Conservation (phyloP, 2,113 vertebrate species). For the Tapirus terrestris region DNA sequence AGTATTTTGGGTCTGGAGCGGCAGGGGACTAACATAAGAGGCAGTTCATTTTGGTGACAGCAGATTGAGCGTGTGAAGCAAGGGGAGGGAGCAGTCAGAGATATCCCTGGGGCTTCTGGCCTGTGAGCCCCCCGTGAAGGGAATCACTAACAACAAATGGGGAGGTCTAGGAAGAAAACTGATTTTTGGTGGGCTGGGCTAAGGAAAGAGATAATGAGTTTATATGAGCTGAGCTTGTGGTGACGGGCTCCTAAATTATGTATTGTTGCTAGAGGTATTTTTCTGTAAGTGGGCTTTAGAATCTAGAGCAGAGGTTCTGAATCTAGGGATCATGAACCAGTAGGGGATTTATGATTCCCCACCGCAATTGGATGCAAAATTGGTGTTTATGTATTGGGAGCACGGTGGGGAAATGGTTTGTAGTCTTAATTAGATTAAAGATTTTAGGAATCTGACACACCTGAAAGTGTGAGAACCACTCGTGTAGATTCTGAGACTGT, state of each 20-base stretch:
- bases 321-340: not conserved
- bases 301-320: not conserved
- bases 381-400: not conserved
- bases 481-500: not conserved
- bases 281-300: not conserved
- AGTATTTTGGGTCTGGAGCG: not conserved
- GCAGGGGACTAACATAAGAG: not conserved
- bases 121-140: not conserved
- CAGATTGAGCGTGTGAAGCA: not conserved
- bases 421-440: not conserved
- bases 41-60: not conserved
- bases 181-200: not conserved
- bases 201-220: not conserved
- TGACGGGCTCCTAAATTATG: not conserved
- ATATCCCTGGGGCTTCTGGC: not conserved
- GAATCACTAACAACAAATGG: not conserved
- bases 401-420: not conserved
- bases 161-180: not conserved
- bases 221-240: constrained; percentile 17
- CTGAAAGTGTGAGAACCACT: not conserved
- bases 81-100: not conserved
- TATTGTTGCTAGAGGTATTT: not conserved
- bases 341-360: not conserved
- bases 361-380: not conserved
- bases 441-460: not conserved